Conservation (phyloP, 2,113 vertebrate species). For the Neodontobutis hainanensis region DNA sequence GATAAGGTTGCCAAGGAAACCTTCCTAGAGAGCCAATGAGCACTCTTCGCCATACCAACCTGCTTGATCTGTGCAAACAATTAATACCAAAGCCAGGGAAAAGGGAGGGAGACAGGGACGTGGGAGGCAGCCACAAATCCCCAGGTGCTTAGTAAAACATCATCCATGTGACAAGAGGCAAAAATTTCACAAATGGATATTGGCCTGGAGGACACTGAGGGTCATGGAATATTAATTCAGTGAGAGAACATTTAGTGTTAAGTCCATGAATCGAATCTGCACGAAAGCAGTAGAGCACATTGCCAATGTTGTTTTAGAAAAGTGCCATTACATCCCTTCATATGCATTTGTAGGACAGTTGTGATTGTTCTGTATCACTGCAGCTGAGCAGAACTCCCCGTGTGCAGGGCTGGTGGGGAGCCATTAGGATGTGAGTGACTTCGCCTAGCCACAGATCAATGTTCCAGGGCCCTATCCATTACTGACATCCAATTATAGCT, state of each 20-base stretch:
- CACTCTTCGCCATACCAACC: slow-evolving; percentile 27
- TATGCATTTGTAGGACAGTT: slow-evolving; percentile 36
- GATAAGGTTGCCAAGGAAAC: slow-evolving; percentile 83
- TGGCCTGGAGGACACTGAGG: slow-evolving; percentile 35
- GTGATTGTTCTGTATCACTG: slow-evolving; percentile 5
- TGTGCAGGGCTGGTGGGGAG: slow-evolving; percentile 45
- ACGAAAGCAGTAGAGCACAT: slow-evolving; percentile 31
- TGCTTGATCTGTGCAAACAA: slow-evolving; percentile 74
- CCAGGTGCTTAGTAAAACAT: slow-evolving; percentile 58
- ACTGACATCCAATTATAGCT: slow-evolving; percentile 71
- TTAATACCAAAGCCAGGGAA: slow-evolving; percentile 71
- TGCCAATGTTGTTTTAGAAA: slow-evolving; percentile 67
- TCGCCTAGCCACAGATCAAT: slow-evolving; percentile 58
- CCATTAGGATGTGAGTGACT: slow-evolving; percentile 60
- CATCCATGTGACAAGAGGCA: slow-evolving; percentile 41
- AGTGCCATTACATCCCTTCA: slow-evolving; percentile 44
- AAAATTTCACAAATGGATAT: slow-evolving; percentile 55
- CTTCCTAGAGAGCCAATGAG: slow-evolving; percentile 70
- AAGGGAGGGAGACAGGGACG: slow-evolving; percentile 16
- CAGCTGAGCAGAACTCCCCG: slow-evolving; percentile 25
- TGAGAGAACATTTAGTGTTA: slow-evolving; percentile 45
- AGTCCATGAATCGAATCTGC: slow-evolving; percentile 55
- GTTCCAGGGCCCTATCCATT: slow-evolving; percentile 65
- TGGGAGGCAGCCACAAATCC: slow-evolving; percentile 62
- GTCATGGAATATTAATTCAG: slow-evolving; percentile 59